Conservation (phyloP, 1,140 invertebrate species). For the Philaenus spumarius region DNA sequence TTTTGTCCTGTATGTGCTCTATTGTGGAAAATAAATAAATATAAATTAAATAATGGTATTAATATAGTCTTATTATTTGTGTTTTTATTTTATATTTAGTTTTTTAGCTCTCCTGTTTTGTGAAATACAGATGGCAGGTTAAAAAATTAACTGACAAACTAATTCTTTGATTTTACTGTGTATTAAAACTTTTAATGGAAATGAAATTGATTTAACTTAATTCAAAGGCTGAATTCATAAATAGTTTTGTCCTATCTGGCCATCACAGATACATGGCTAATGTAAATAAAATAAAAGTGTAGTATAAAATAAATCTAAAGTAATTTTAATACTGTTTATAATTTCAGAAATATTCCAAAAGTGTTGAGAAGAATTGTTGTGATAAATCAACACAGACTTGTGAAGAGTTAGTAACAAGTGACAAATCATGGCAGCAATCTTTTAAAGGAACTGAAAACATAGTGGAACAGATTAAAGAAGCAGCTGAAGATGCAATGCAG, state of each 20-base stretch:
- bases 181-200: not conserved
- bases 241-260: not conserved
- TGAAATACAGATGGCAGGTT: no score
- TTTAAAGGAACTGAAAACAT: slow-evolving; percentile 44
- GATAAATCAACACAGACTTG: slow-evolving; percentile 19
- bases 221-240: not conserved
- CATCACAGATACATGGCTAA: not conserved
- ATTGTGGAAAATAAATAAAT: no score
- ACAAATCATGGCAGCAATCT: slow-evolving; percentile 32
- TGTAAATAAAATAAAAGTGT: not conserved
- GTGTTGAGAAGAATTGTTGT: slow-evolving; percentile 15
- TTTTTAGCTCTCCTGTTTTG: no score
- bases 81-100: no score
- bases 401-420: slow-evolving; percentile 18
- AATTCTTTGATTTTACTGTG: not conserved
- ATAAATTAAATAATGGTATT: no score
- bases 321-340: not conserved
- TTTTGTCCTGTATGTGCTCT: no score
- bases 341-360: slow-evolving; percentile 30
- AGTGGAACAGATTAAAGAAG: slow-evolving; percentile 66
- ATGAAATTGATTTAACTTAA: not conserved
- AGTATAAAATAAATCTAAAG: not conserved
- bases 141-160: no score
- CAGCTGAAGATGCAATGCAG: slow-evolving; percentile 60
- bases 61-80: no score